Evolutionary conservation across 2,113 vertebrate species (phyloP), one percentile per base, ranked within the genome.

Genomic region (Nettapus auritus): DNA sequence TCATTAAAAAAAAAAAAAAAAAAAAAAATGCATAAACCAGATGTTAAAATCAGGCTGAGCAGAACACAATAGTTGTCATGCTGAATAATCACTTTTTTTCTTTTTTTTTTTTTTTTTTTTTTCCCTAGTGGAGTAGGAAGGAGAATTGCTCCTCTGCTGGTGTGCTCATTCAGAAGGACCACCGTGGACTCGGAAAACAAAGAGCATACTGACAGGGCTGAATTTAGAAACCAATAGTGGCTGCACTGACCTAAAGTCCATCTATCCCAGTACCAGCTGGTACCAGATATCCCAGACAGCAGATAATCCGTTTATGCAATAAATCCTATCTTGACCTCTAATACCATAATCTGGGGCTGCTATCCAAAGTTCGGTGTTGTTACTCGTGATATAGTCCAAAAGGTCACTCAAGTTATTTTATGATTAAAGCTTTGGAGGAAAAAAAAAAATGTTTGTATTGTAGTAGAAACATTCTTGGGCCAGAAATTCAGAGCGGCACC

Each of bases 161-260:
- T 40, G 3, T 5, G 1, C 21, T 85, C n/a, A 22, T 60, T 85
- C 57, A 73, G 73, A 80, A 92, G 59, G 59, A 53, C 18, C 29
- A 69, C 63, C 23, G 80, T 50, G 38, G 34, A 62, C 29, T 60
- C 34, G 23, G 55, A 75, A 91, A 82, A 88, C 42, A 93, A 79
- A 60, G 62, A 82, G 25, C 74, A 34, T 82, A 60, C 44, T 85
- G 71, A 68, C 34, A 55, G 33, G 34, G 13, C 42, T 85, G 82
- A 79, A 78, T 79, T 91, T 70, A 87, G 29, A 77, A 81, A 81
- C 36, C 83, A 19, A 10, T 55, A 86, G 50, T 90, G n/a, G 3
- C 74, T 91, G 31, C 81, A 42, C 46, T 78, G 84, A 75, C 36
- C 74, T 86, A 84, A 91, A 95, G 91, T 87, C 52, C 46, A 50